These are phyloP conservation scores for Drosophila mercatorum DNA, from an alignment of 2,888 invertebrate species.

Conservation along the genomic window DNA sequence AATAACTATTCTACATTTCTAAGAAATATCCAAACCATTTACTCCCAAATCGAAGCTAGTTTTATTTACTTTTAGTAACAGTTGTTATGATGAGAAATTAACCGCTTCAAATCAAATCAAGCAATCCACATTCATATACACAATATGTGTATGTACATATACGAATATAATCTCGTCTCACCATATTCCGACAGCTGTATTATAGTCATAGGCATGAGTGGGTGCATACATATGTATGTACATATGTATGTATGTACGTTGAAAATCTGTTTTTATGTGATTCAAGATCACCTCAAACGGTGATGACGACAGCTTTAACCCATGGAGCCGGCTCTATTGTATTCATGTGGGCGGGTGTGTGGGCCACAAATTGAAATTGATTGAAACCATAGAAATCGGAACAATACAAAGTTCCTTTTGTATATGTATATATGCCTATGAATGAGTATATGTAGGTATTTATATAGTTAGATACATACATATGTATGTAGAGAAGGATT, in stretches of 20 bases:
- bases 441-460: too few species aligned
- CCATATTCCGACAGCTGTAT: background rate
- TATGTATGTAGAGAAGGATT: background rate
- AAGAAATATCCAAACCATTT: background rate
- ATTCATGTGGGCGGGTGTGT: slow-evolving; percentile 38
- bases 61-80: slow-evolving; percentile 19
- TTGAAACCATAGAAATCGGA: slow-evolving; percentile 9
- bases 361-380: slow-evolving; percentile 25
- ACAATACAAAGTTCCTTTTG: slow-evolving; percentile 2
- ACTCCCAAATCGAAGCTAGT: background rate
- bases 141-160: background rate
- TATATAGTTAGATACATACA: background rate
- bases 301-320: slow-evolving; percentile 33
- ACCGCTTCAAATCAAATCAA: slow-evolving; percentile 1
- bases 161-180: background rate
- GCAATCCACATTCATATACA: slow-evolving; percentile 7
- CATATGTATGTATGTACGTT: background rate
- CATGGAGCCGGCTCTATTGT: slow-evolving; percentile 38
- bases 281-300: slow-evolving; percentile 45
- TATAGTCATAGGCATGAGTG: background rate
- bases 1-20: background rate
- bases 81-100: slow-evolving; percentile 19
- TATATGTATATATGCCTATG: background rate
- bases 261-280: slow-evolving; percentile 11
- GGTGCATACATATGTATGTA: too few species aligned